Evolutionary conservation across 2,888 invertebrate genomes (phyloP), one percentile per base, ranked within the genome.

Genomic region (Synergus japonicus): DNA sequence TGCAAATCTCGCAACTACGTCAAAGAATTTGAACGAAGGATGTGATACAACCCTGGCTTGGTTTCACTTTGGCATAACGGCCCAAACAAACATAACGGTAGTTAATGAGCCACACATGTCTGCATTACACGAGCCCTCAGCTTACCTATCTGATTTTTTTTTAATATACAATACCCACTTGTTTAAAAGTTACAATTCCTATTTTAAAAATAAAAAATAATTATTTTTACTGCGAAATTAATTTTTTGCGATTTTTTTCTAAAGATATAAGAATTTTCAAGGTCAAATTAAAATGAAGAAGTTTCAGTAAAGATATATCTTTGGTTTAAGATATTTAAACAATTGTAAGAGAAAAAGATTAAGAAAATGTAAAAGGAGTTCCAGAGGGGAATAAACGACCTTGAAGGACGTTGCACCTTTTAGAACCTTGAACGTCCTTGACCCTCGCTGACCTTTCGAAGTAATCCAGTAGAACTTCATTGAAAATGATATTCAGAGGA

Each of bases 51-150:
- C 79, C 43, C 60, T 60, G 82, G 82, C 84, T 80, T 80, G 87
- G 88, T 89, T 91, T 91, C 89, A 91, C 91, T 91, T 90, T 87
- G 88, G 87, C 87, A 91, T 92, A 92, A 92, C 91, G 92, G 91
- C 91, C 90, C 89, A 90, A 89, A 90, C 90, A 91, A 90, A 90
- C 88, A 89, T 92, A 92, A 92, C 92, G 89, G 91, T 92, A 87
- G 89, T 92, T 88, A 92, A 93, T 88, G 88, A 90, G 86, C 88
- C 86, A 76, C 87, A 85, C 76, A 76, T 37, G 46, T 22, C 63
- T 54, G 63, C 43, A 76, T 63, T 76, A 54, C 58, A 76, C 12
- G 46, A 22, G 29, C 46, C 10, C 37, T 73, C 29, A 73, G 46
- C n/a, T 49, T 44, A 46, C 10, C 37, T 73, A 73, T 49, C 37